Percentiles rank a stretch among this genome's conserved stretches.
phyloP scores from a whole-genome alignment of 2,888 invertebrate species.

The Drosophila lacicola region DNA sequence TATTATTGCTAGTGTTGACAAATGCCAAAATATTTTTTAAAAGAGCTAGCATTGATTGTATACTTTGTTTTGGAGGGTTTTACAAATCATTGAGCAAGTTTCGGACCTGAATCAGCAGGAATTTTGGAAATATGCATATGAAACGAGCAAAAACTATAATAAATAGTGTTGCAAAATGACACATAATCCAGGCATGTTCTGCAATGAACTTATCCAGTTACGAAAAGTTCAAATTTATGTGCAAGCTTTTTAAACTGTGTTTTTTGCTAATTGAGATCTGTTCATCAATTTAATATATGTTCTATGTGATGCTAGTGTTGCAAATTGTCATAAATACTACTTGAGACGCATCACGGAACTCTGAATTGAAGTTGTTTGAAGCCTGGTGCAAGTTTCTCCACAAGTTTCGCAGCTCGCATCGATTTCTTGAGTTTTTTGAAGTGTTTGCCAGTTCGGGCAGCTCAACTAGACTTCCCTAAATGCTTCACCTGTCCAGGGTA shows the following conservation, averaged over 20 bases:
- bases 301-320: neutral
- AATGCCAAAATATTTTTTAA: neutral
- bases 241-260: too few relatives aligned
- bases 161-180: too few relatives aligned
- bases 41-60: too few relatives aligned
- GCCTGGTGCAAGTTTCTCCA: neutral
- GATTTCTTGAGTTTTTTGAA: neutral
- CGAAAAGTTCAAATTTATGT: too few relatives aligned
- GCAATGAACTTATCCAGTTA: too few relatives aligned
- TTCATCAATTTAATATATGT: neutral
- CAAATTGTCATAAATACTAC: neutral
- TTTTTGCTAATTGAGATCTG: neutral
- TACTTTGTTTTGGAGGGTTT: too few relatives aligned
- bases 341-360: neutral
- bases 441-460: conserved; percentile 11
- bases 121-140: too few relatives aligned
- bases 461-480: neutral
- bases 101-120: too few relatives aligned
- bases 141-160: too few relatives aligned
- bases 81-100: too few relatives aligned
- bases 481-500: conserved; percentile 12
- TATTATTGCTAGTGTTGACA: neutral
- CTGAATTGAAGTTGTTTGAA: neutral
- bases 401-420: neutral
- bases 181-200: too few relatives aligned